A percentile compares a stretch with the other conserved stretches of the same genome.
phyloP scores from a whole-genome alignment of 1,140 invertebrate genomes.

The Agrilus planipennis region DNA sequence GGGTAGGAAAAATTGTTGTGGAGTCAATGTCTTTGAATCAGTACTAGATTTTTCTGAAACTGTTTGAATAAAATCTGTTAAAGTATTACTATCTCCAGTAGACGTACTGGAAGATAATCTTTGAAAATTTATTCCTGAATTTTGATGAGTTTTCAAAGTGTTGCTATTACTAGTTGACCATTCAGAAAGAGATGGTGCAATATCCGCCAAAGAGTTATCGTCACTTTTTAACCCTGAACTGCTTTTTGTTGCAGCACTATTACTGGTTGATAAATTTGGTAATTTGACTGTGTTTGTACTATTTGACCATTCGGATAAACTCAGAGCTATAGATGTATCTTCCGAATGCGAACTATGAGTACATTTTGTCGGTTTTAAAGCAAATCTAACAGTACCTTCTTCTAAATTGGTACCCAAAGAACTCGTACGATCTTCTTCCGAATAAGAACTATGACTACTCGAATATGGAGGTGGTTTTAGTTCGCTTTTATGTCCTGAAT shows the following conservation, averaged over 20 bases:
- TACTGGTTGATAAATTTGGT: constrained; percentile 52
- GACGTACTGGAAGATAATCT: constrained; percentile 30
- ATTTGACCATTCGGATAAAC: constrained; percentile 74
- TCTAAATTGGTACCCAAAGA: constrained; percentile 53
- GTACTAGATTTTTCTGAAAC: constrained; percentile 34
- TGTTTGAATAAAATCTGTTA: constrained; percentile 29
- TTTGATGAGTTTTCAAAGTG: constrained; percentile 25
- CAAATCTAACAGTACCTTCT: constrained; percentile 66
- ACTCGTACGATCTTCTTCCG: constrained; percentile 46
- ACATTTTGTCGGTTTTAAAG: constrained; percentile 60
- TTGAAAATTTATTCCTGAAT: constrained; percentile 26
- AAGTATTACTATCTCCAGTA: constrained; percentile 28
- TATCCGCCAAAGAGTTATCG: constrained; percentile 42
- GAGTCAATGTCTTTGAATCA: constrained; percentile 22
- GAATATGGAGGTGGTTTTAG: constrained; percentile 34
- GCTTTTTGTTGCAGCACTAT: constrained; percentile 49
- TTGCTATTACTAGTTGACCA: constrained; percentile 43
- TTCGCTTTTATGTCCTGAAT: constrained; percentile 20
- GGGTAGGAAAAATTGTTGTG: constrained; percentile 18
- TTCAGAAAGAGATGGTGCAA: constrained; percentile 44
- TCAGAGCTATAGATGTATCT: constrained; percentile 70
- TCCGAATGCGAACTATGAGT: constrained; percentile 68
- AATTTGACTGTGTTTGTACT: constrained; percentile 66
- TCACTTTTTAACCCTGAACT: constrained; percentile 43
- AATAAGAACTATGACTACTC: constrained; percentile 51